A percentile compares a stretch with the other conserved stretches of the same genome.
Evolutionary conservation across 2,888 invertebrate genomes (phyloP).

Genomic region (Graphium colonna): DNA sequence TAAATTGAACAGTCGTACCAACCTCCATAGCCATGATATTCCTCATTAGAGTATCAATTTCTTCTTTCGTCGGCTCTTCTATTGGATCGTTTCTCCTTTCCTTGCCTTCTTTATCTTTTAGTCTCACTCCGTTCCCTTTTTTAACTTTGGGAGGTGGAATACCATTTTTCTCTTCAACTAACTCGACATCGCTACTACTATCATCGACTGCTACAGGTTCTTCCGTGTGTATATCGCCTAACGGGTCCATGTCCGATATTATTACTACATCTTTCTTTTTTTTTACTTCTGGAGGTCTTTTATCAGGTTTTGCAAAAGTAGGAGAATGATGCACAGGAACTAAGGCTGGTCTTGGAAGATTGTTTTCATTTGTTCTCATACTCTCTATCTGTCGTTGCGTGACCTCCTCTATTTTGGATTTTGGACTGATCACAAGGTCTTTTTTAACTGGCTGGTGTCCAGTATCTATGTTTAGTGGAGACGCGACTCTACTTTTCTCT

Average conservation of each 20-base stretch:
- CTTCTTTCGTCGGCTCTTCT: slow-evolving; percentile 53
- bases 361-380: slow-evolving; percentile 60
- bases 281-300: slow-evolving; percentile 61
- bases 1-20: slow-evolving; percentile 8
- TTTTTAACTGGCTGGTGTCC: slow-evolving; percentile 50
- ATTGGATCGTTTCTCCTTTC: slow-evolving; percentile 27
- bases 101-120: slow-evolving; percentile 35
- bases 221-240: slow-evolving; percentile 38
- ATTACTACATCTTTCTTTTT: slow-evolving; percentile 68
- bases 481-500: slow-evolving; percentile 43
- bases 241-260: slow-evolving; percentile 63
- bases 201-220: slow-evolving; percentile 66
- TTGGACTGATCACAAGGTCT: slow-evolving; percentile 49
- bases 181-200: slow-evolving; percentile 74
- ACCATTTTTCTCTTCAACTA: slow-evolving; percentile 52
- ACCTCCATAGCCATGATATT: slow-evolving; percentile 69
- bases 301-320: slow-evolving; percentile 69
- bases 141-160: slow-evolving; percentile 31
- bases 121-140: slow-evolving; percentile 35
- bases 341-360: slow-evolving; percentile 61
- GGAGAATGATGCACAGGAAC: slow-evolving; percentile 66
- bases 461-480: slow-evolving; percentile 60
- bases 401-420: slow-evolving; percentile 48
- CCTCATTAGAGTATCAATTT: slow-evolving; percentile 60
- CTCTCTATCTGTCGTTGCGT: slow-evolving; percentile 59